Evolutionary conservation across 2,888 invertebrate species (phyloP).

Genomic region (Lapara coniferarum): DNA sequence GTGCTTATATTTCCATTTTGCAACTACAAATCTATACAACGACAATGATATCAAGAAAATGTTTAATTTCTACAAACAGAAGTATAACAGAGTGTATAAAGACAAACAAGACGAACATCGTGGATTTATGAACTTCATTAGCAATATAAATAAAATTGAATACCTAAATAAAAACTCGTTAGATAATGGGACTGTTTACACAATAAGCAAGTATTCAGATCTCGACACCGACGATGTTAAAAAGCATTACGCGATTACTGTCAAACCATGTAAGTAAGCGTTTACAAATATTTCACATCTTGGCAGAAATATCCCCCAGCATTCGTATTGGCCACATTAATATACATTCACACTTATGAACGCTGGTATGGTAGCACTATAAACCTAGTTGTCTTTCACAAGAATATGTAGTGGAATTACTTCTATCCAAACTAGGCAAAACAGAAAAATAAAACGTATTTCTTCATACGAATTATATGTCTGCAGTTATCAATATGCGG

Average conservation of each 20-base stretch:
- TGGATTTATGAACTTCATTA: conserved; percentile 52
- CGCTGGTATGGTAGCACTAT: not conserved
- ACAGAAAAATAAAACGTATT: not conserved
- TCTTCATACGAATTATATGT: conserved; percentile 22
- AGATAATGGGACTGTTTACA: conserved; percentile 44
- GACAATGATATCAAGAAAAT: conserved; percentile 36
- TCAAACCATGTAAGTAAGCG: conserved; percentile 58
- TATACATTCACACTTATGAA: not conserved
- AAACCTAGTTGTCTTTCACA: not conserved
- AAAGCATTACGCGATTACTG: conserved; percentile 49
- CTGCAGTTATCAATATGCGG: conserved; percentile 47
- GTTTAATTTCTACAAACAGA: conserved; percentile 53
- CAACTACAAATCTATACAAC: conserved; percentile 30
- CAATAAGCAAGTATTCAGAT: conserved; percentile 61
- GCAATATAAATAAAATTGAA: conserved; percentile 50
- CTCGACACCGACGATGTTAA: conserved; percentile 47
- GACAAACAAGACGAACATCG: conserved; percentile 41
- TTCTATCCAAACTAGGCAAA: not conserved
- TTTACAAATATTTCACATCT: conserved; percentile 15
- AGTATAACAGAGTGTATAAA: conserved; percentile 53
- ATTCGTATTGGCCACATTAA: not conserved
- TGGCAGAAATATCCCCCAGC: not conserved
- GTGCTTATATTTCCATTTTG: not conserved
- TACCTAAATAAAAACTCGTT: conserved; percentile 48
- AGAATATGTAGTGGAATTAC: conserved; percentile 3